Conservation (phyloP, 30 jellyfish, hydroid and myxozoan species). For the Sanderia malayensis region DNA sequence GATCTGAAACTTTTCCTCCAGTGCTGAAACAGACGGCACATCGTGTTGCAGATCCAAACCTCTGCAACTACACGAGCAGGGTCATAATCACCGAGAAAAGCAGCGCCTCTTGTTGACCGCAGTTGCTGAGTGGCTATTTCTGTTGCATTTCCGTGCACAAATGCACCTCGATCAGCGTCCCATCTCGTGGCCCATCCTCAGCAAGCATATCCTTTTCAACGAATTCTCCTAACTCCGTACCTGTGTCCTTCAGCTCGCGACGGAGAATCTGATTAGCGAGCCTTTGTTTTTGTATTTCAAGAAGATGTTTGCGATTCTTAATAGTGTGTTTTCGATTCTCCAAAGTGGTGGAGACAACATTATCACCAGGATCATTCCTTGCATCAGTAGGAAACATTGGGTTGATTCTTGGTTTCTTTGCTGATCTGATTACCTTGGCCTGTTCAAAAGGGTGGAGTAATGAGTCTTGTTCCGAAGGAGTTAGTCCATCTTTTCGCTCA, state of each 20-base stretch:
- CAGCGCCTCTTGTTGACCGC: no score
- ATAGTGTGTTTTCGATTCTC: conserved; percentile 35
- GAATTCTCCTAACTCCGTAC: conserved; percentile 14
- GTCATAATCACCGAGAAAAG: no score
- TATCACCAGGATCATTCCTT: neutral
- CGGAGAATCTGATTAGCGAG: conserved; percentile 44
- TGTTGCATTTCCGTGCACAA: no score
- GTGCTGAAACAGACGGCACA: no score
- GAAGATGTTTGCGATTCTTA: conserved; percentile 38
- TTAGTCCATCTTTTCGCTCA: no score
- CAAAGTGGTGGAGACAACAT: neutral
- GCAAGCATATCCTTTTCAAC: neutral
- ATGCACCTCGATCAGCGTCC: no score
- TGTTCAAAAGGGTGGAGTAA: conserved; percentile 50
- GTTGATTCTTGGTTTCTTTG: conserved; percentile 2
- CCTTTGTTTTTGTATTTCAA: conserved; percentile 48
- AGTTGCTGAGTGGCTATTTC: no score
- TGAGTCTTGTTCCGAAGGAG: conserved; percentile 14
- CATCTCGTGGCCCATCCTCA: neutral
- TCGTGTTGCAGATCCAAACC: no score
- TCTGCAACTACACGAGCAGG: no score
- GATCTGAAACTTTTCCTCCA: no score
- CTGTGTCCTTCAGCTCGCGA: conserved; percentile 35
- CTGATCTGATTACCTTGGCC: conserved; percentile 46
- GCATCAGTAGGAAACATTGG: neutral